These are phyloP conservation scores for Phorcus lineatus DNA, from an alignment of 2,888 invertebrate species.

Conservation along the genomic window DNA sequence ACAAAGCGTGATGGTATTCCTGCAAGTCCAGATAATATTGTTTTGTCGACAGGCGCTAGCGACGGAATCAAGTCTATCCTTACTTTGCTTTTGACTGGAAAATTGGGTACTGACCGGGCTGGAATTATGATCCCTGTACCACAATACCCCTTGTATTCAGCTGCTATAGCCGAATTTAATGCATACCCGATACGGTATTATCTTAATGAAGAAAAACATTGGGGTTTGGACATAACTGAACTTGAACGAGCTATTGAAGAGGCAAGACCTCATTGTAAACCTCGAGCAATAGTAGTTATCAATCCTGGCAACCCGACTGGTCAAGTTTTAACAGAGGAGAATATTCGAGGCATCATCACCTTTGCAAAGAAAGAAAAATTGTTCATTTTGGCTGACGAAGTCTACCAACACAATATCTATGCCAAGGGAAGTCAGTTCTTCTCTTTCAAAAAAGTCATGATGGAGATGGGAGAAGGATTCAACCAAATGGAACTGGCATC, in stretches of 20 bases:
- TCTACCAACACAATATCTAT: slow-evolving; percentile 97
- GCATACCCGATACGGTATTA: slow-evolving; percentile 81
- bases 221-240: slow-evolving; percentile 89
- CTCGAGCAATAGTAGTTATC: slow-evolving; percentile 93
- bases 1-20: slow-evolving; percentile 84
- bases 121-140: slow-evolving; percentile 98
- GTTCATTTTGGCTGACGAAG: slow-evolving; percentile 81
- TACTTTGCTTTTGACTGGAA: slow-evolving; percentile 78
- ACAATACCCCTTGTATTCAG: slow-evolving; percentile 98
- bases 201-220: slow-evolving; percentile 89
- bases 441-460: slow-evolving; percentile 95
- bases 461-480: slow-evolving; percentile 93
- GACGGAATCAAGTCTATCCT: slow-evolving; percentile 92
- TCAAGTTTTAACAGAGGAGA: slow-evolving; percentile 88
- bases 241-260: slow-evolving; percentile 85
- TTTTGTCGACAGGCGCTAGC: slow-evolving; percentile 92
- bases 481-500: slow-evolving; percentile 90
- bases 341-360: slow-evolving; percentile 92
- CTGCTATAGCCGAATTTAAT: slow-evolving; percentile 93
- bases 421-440: slow-evolving; percentile 90
- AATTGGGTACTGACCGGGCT: slow-evolving; percentile 76
- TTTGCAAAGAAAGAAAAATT: slow-evolving; percentile 92
- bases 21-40: slow-evolving; percentile 85
- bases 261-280: slow-evolving; percentile 80
- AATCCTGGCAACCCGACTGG: slow-evolving; percentile 98